phyloP scores from a whole-genome alignment of 2,888 invertebrate species.

The Lordiphosa andalusiaca region DNA sequence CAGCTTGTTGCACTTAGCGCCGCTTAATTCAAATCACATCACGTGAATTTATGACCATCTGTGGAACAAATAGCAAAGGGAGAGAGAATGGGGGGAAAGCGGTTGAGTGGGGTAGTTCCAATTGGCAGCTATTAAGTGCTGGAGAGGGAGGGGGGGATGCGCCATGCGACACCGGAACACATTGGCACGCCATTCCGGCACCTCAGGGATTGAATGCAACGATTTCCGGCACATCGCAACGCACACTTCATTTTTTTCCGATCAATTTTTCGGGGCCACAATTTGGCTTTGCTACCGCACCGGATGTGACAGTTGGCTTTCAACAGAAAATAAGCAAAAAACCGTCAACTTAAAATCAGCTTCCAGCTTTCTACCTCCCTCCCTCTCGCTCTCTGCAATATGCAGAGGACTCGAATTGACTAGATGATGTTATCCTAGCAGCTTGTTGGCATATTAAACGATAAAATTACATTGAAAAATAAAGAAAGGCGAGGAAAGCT shows the following conservation, averaged over 20 bases:
- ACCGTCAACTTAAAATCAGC: constrained; percentile 46
- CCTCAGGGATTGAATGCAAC: constrained; percentile 13
- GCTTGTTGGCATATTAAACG: constrained; percentile 24
- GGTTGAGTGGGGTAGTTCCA: constrained; percentile 13
- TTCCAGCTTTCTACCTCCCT: not conserved
- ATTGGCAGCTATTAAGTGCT: not conserved
- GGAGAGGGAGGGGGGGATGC: no score
- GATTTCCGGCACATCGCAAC: constrained; percentile 30
- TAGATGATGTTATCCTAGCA: constrained; percentile 1
- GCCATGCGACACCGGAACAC: constrained; percentile 35
- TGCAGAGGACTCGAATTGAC: not conserved
- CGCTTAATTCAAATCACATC: constrained; percentile 56
- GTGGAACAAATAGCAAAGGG: constrained; percentile 21
- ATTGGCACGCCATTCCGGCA: constrained; percentile 33
- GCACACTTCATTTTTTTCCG: not conserved
- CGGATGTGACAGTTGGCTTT: constrained; percentile 57
- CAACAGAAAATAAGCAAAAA: constrained; percentile 56
- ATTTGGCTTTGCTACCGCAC: constrained; percentile 5
- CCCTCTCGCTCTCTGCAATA: constrained; percentile 1
- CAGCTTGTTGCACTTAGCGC: constrained; percentile 52
- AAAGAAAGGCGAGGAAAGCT: constrained; percentile 8
- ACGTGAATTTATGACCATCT: constrained; percentile 50
- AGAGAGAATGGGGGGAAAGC: not conserved
- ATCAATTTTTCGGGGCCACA: not conserved
- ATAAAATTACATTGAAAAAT: constrained; percentile 42